Evolutionary conservation across 1,140 invertebrate genomes (phyloP), one percentile per base, ranked within the genome.

Genomic region (Druon quercuslanigerum): DNA sequence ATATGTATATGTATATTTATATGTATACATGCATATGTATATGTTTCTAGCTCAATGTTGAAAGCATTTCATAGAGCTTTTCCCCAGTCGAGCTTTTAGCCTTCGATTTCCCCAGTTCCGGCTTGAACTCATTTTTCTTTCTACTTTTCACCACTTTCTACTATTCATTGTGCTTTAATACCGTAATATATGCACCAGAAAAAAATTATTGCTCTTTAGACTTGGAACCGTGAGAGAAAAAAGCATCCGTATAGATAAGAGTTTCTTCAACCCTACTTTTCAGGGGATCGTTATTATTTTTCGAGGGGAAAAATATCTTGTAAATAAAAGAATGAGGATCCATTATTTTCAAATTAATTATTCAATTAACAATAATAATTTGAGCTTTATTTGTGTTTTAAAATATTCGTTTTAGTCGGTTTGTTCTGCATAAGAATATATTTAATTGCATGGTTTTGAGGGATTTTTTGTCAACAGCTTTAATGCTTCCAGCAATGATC

Each of bases 121-220:
- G 9, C 60, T 66, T 7, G 60, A 75, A 54, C 72, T 51, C 51
- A 72, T 57, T 80, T 54, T 57, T n/a, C 76, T 40, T 66, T 76
- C 56, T 75, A 83, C 76, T 82, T 83, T 83, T 76, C 78, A 52
- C 56, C 46, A 83, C 76, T 82, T 83, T 83, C 75, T 76, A 51
- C 71, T 25, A 74, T 51, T 33, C 50, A 40, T 40, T 25, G 52
- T 71, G 60, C 52, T 77, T 33, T 19, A 46, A 14, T 4, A 51
- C 6, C 16, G 16, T 66, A 51, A 66, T 71, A 20, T 19, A 19
- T 17, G 60, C 60, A 17, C 51, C 54, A 14, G 12, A 54, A 71
- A 50, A 79, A 76, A 5, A 52, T 17, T 52, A n/a, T 25, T 66
- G 40, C 11, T n/a, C 16, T 66, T 14, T 57, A 20, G 13, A 57